Conservation (phyloP, 2,797 vertebrate species). For the Propithecus deckenii region DNA sequence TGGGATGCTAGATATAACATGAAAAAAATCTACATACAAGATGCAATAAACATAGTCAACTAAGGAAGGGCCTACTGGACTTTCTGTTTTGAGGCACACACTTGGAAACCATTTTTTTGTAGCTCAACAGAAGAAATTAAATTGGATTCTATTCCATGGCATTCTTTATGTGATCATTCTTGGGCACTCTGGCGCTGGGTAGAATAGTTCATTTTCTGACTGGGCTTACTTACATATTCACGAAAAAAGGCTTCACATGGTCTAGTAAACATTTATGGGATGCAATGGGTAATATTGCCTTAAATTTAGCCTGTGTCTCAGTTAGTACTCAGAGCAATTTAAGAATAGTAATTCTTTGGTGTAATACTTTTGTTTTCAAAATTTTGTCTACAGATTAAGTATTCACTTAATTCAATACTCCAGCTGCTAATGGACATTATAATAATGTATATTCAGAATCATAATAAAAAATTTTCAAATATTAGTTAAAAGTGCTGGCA, state of each 20-base stretch:
- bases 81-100: background rate
- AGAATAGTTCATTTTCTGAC: background rate
- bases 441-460: background rate
- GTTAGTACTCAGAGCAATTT: background rate
- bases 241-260: background rate
- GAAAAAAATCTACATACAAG: background rate
- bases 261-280: background rate
- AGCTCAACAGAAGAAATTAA: background rate
- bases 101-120: background rate
- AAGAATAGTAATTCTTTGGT: background rate
- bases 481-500: background rate
- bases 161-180: background rate
- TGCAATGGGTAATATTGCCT: background rate
- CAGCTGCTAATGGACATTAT: background rate
- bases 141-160: background rate
- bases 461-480: background rate
- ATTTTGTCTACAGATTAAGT: background rate
- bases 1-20: background rate
- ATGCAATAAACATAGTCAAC: background rate
- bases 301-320: background rate
- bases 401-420: background rate
- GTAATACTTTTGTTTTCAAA: background rate
- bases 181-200: background rate
- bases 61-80: accelerated
- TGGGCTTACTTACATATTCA: background rate